Base-by-base conservation (phyloP, 2,888 invertebrate species). In the Acrobasis suavella region DNA sequence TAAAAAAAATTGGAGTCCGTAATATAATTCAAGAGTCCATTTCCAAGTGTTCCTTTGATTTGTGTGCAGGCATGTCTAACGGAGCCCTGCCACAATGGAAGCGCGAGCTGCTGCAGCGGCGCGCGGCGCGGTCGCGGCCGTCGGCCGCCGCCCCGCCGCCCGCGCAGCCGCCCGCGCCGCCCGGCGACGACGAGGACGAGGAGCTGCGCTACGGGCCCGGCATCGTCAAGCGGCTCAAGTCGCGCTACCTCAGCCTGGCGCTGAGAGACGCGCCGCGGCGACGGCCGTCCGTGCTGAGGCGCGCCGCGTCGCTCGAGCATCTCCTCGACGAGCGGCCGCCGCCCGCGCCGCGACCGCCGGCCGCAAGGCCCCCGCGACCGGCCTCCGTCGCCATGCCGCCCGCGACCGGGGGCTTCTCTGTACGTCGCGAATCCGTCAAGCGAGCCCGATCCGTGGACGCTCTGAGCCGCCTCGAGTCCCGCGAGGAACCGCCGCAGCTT, bases 171-270 rank as follows among this genome's bases (percentile, higher is more conserved):
- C 75, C 77, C 64, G 72, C 79, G 66, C 77, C 77, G 52, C 37
- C 82, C 84, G 32, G 81, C 83, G 61, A 84, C 77, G 85, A 83
- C 69, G 85, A 85, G 56, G 88, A 87, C 71, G 97, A 97, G 86
- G 97, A 97, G 82, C 91, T 97, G 64, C 95, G 96, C 80, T 97
- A 98, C 91, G 98, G 98, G 0, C 98, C 98, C 60, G 97, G 98
- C 64, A 97, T 98, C 80, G 98, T 98, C 50, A 97, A 96, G 79
- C 96, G 96, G 75, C 93, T 98, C 71, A 95, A 96, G 82, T 96
- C 96, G 81, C 96, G 97, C 80, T 98, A 97, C 84, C 93, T 98
- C 68, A 97, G 96, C 83, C 93, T 97, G 70, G 96, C 97, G 10
- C 88, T 97, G 67, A 93, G 97, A n/a, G 96, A 96, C 75, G 94